Conservation (phyloP, 2,888 invertebrate species). For the Tetragnatha montana region DNA sequence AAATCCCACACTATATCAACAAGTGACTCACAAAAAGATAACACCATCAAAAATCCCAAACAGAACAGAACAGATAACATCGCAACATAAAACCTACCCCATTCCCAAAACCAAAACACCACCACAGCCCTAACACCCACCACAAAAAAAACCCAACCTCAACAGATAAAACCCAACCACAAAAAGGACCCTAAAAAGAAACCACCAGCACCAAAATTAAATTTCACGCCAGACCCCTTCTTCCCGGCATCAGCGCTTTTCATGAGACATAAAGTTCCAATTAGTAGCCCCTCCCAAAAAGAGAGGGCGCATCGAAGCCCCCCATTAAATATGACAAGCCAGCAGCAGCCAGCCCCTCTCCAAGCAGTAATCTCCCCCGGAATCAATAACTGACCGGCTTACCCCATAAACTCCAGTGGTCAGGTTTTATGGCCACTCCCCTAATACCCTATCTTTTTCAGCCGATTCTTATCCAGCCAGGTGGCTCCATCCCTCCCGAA, state of each 20-base stretch:
- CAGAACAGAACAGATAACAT: too few species aligned
- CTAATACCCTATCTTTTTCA: conserved; percentile 25
- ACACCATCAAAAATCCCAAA: too few species aligned
- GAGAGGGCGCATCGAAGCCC: conserved; percentile 5
- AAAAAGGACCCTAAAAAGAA: too few species aligned
- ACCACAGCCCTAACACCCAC: too few species aligned
- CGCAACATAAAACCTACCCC: too few species aligned
- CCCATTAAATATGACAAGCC: conserved; percentile 70
- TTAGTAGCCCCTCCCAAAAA: conserved; percentile 49
- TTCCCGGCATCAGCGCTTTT: conserved; percentile 66
- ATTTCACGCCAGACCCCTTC: conserved; percentile 50
- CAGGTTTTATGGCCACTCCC: conserved; percentile 62
- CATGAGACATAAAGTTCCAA: conserved; percentile 69
- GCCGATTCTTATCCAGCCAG: conserved; percentile 58
- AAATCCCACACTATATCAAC: too few species aligned
- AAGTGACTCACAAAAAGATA: background rate
- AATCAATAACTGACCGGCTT: conserved; percentile 66
- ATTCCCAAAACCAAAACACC: too few species aligned
- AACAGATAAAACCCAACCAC: background rate
- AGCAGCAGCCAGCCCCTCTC: conserved; percentile 23
- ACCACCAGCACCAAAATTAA: conserved; percentile 23
- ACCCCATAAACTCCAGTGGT: conserved; percentile 67
- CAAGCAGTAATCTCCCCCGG: conserved; percentile 51
- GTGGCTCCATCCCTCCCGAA: conserved; percentile 51
- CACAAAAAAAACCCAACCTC: background rate